Evolutionary conservation across 2,113 vertebrate species (phyloP).

Genomic region (Corvus cornix): DNA sequence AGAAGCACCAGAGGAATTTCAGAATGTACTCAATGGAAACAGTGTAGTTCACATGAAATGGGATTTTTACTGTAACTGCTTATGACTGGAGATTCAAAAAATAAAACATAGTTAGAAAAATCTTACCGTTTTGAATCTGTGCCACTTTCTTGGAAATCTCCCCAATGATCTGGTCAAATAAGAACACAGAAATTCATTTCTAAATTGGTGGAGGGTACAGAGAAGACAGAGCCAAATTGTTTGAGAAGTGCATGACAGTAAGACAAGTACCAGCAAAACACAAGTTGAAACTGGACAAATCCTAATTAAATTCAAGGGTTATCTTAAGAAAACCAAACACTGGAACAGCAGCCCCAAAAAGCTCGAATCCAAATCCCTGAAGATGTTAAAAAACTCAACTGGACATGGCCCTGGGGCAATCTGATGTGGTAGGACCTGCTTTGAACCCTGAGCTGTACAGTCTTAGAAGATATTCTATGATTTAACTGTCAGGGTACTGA

Average conservation of each 20-base stretch:
- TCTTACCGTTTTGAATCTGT: conserved; percentile 97
- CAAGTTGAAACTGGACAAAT: not conserved
- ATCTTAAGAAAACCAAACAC: not conserved
- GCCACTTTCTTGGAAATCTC: conserved; percentile 98
- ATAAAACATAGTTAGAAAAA: not conserved
- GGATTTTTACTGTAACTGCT: not conserved
- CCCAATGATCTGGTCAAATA: conserved; percentile 88
- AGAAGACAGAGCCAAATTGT: not conserved
- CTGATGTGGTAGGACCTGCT: not conserved
- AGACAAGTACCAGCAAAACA: not conserved
- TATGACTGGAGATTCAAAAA: not conserved
- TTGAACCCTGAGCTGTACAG: not conserved
- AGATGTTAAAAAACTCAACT: not conserved
- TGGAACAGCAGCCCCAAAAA: not conserved
- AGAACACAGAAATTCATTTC: not conserved
- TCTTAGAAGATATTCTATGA: not conserved
- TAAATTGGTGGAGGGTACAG: not conserved
- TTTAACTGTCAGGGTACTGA: not conserved
- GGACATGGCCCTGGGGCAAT: not conserved
- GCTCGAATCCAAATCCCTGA: not conserved
- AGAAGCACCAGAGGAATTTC: not conserved
- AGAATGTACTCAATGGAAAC: not conserved
- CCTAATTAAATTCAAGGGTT: not conserved
- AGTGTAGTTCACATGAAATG: not conserved
- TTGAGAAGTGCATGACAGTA: fast-evolving